Evolutionary conservation across 1,140 invertebrate species (phyloP), one percentile per base, ranked within the genome.

Genomic region (Diplogasteroides magnus): DNA sequence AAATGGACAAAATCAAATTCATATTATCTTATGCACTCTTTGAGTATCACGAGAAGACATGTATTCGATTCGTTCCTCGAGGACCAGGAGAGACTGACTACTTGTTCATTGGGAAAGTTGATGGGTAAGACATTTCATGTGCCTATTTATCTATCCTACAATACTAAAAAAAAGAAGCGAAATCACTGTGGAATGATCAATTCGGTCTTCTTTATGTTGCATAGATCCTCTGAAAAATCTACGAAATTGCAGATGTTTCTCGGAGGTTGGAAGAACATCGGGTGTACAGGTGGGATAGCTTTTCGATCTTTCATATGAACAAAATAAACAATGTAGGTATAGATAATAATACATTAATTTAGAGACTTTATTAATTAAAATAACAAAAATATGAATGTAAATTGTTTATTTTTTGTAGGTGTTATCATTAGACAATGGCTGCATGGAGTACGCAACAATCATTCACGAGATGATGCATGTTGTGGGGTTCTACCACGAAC

Each of bases 391-490:
- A n/a, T n/a, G n/a, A n/a, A n/a, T n/a, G n/a, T n/a, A n/a, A n/a
- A n/a, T n/a, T n/a, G n/a, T n/a, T n/a, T n/a, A n/a, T n/a, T n/a
- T n/a, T n/a, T n/a, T n/a, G n/a, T n/a, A n/a, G n/a, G 78, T 83
- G 6, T 68, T 82, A 3, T 82, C 80, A 48, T 65, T 82, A 26
- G 80, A 82, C 65, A 82, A 82, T 63, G 81, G 81, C 26, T 82
- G 80, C 66, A 82, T 82, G 79, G 81, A 83, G 29, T 83, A 82
- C 56, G 71, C 79, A 1, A 82, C 81, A 26, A 83, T 82, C 57
- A 82, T 83, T 55, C 79, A 81, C 32, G 79, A 81, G 68, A 77
- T 81, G 72, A 81, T 80, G 78, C 78, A 80, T 61, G 78, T 80
- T 25, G 80, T 80, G 28, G 78, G 78, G 19, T 81, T 81, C 48